These are phyloP conservation scores for Hyaena hyaena DNA, from an alignment of 2,113 vertebrate species.

Conservation along the genomic window DNA sequence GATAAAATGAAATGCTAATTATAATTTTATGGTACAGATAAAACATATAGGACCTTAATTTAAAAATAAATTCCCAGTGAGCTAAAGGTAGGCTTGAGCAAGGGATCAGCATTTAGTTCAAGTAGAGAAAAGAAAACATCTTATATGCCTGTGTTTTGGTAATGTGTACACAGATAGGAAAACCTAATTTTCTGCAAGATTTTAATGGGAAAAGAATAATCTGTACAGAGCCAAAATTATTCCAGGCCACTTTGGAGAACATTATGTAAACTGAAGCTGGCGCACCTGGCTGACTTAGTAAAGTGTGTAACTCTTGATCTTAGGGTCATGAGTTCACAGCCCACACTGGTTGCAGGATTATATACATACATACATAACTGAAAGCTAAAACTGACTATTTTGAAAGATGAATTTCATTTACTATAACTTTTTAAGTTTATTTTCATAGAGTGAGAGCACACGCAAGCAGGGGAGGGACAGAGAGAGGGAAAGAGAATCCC, in stretches of 20 bases:
- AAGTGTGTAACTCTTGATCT: background rate
- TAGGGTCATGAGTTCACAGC: background rate
- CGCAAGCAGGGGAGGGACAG: too few species aligned
- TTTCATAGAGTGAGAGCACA: too few species aligned
- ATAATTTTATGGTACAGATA: slow-evolving; percentile 28
- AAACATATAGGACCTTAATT: slow-evolving; percentile 39
- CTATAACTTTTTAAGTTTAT: background rate
- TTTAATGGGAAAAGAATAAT: slow-evolving; percentile 44
- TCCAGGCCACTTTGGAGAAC: background rate
- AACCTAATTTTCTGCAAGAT: slow-evolving; percentile 22
- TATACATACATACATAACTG: background rate
- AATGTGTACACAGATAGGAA: background rate
- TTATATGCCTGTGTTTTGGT: slow-evolving; percentile 9
- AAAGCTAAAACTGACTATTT: background rate
- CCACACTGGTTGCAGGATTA: background rate
- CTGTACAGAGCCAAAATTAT: background rate
- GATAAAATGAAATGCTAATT: slow-evolving; percentile 14
- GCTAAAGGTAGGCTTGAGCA: slow-evolving; percentile 22
- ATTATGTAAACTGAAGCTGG: background rate
- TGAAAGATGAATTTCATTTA: slow-evolving; percentile 12
- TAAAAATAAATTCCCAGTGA: slow-evolving; percentile 6
- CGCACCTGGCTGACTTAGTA: background rate
- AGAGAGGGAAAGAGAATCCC: too few species aligned
- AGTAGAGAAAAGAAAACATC: background rate
- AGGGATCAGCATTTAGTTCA: slow-evolving; percentile 22